Evolutionary conservation across 2,113 vertebrate genomes (phyloP).

Genomic region (Zeus faber): DNA sequence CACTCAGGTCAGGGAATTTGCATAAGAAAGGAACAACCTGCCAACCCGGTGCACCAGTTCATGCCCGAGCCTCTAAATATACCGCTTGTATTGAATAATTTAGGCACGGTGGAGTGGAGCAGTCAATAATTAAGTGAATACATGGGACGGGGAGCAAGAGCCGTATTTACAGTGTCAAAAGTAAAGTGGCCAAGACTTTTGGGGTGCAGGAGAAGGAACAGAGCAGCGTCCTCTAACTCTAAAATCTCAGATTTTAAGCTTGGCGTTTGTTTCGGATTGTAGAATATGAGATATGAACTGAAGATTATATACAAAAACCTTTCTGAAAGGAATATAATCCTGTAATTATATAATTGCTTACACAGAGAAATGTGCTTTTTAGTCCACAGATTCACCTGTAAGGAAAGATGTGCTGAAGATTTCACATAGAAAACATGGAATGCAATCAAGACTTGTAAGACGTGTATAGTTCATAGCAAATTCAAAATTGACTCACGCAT

Average conservation of each 20-base stretch:
- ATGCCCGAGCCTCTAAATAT: constrained; percentile 76
- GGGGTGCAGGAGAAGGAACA: constrained; percentile 39
- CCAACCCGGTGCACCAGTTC: constrained; percentile 57
- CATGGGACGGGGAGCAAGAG: constrained; percentile 73
- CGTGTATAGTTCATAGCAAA: too few species aligned
- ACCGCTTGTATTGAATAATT: constrained; percentile 78
- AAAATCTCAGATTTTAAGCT: constrained; percentile 1
- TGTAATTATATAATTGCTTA: too few species aligned
- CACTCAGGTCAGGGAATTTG: constrained; percentile 59
- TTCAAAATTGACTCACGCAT: too few species aligned
- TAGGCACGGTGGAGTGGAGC: constrained; percentile 72
- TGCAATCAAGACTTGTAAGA: too few species aligned
- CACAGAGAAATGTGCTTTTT: too few species aligned
- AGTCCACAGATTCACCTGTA: too few species aligned
- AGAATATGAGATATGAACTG: too few species aligned
- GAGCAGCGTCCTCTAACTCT: constrained; percentile 25
- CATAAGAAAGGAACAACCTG: constrained; percentile 64
- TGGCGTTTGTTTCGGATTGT: too few species aligned
- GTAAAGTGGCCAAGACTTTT: constrained; percentile 42
- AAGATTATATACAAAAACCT: too few species aligned
- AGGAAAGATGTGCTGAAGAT: too few species aligned
- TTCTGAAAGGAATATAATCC: too few species aligned
- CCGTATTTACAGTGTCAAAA: constrained; percentile 61
- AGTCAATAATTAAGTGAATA: constrained; percentile 82
- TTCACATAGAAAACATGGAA: too few species aligned